Conservation (phyloP, 2,888 invertebrate genomes). For the Endomychus coccineus region DNA sequence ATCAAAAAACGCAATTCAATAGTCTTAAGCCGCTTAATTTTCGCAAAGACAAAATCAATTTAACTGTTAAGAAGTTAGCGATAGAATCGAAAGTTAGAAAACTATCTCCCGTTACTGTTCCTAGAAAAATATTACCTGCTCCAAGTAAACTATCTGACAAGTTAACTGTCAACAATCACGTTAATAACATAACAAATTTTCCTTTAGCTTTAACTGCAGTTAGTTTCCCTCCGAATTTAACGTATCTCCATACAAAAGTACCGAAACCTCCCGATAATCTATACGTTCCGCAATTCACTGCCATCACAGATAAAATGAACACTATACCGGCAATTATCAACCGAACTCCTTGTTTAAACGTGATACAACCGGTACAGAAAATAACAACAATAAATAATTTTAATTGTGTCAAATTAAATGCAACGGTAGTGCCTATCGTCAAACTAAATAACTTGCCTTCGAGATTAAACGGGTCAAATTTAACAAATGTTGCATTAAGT, state of each 20-base stretch:
- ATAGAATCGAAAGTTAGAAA: constrained; percentile 32
- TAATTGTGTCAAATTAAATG: constrained; percentile 42
- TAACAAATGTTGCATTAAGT: constrained; percentile 26
- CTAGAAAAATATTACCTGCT: constrained; percentile 42
- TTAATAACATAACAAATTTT: constrained; percentile 16
- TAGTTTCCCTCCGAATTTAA: constrained; percentile 38
- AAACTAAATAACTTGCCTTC: constrained; percentile 41
- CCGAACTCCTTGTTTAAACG: constrained; percentile 38
- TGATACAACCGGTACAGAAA: constrained; percentile 39
- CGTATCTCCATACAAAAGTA: constrained; percentile 41
- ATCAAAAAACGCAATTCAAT: constrained; percentile 32
- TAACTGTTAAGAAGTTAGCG: constrained; percentile 36
- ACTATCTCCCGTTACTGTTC: constrained; percentile 34
- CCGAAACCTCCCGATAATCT: constrained; percentile 40
- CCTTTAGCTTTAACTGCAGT: constrained; percentile 39
- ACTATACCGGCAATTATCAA: constrained; percentile 39
- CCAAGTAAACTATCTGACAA: constrained; percentile 38
- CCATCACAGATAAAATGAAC: constrained; percentile 37
- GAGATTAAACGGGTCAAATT: constrained; percentile 30
- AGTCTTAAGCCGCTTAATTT: constrained; percentile 23
- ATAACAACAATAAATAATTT: constrained; percentile 39
- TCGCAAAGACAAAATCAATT: constrained; percentile 35
- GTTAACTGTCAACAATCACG: constrained; percentile 23
- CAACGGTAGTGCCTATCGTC: constrained; percentile 44
- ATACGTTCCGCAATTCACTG: constrained; percentile 38